These are phyloP conservation scores for Columba janthina DNA, from an alignment of 2,113 vertebrate genomes.

Conservation along the genomic window DNA sequence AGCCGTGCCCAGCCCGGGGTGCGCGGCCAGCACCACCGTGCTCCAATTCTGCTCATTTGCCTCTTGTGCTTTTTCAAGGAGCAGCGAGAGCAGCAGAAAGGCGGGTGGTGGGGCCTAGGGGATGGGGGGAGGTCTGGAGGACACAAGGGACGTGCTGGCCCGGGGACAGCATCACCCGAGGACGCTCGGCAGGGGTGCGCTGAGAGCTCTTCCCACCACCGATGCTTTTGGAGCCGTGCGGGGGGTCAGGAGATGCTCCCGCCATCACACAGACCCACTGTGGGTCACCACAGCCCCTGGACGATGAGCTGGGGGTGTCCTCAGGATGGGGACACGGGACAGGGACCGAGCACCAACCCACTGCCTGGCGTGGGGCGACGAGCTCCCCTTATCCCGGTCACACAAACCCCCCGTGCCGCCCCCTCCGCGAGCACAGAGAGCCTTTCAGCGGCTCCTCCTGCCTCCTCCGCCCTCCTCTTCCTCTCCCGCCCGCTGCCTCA, in stretches of 20 bases:
- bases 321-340: fast-evolving
- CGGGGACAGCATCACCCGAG: fast-evolving
- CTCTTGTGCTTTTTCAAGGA: not conserved
- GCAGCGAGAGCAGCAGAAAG: fast-evolving
- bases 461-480: not conserved
- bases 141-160: not conserved
- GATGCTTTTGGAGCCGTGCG: fast-evolving
- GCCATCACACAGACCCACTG: not conserved
- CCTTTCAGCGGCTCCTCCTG: not conserved
- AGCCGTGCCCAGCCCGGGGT: not conserved
- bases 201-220: not conserved
- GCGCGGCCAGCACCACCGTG: not conserved
- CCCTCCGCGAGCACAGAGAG: not conserved
- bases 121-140: not conserved
- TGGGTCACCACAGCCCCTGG: not conserved
- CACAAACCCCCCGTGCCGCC: fast-evolving
- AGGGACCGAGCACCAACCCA: not conserved
- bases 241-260: not conserved
- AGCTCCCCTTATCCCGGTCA: fast-evolving
- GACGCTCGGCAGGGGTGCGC: not conserved
- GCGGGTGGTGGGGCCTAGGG: not conserved
- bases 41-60: not conserved
- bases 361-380: fast-evolving
- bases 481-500: not conserved
- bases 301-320: not conserved